Evolutionary conservation across 2,888 invertebrate species (phyloP), one percentile per base, ranked within the genome.

Genomic region (Cheilosia grossa): DNA sequence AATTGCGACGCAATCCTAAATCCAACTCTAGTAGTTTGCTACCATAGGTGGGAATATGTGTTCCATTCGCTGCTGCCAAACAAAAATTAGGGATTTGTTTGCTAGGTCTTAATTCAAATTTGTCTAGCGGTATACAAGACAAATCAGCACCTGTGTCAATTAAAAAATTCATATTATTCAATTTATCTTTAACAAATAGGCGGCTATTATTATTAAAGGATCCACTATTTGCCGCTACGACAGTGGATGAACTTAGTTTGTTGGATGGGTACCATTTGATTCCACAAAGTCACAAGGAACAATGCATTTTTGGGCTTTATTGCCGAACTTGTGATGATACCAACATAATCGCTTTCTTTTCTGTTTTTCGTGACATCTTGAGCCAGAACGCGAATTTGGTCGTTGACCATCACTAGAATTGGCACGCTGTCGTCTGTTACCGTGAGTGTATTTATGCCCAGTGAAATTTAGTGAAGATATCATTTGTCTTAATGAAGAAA

Each of bases 171-270:
- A 33, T 9, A 9, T 33, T 33, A 17, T 17, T 21, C 40, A 33
- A 19, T 58, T 40, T 10, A 37, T 17, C 10, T 58, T 58, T 58
- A 19, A 24, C 27, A 53, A 24, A 24, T 27, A 53, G 53, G 27
- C 27, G 27, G 53, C 27, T 53, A 27, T 21, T 27, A 13, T 13
- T 27, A 53, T 53, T 27, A 27, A 24, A 9, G 7, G 51, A 53
- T 27, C 56, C 56, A 58, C 40, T 30, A 37, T 37, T 10, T 56
- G 56, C 56, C 27, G 53, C 53, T 54, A n/a, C 53, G 30, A 54
- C 17, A 30, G 53, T 54, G 53, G 53, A 54, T 54, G 56, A 56
- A 37, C n/a, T 56, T 37, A 56, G 56, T 56, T 56, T 56, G 56
- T 56, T 56, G 19, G 13, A 37, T 19, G 42, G n/a, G n/a, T 24